phyloP scores from a whole-genome alignment of 2,888 invertebrate genomes.

The Nomada ferruginata region DNA sequence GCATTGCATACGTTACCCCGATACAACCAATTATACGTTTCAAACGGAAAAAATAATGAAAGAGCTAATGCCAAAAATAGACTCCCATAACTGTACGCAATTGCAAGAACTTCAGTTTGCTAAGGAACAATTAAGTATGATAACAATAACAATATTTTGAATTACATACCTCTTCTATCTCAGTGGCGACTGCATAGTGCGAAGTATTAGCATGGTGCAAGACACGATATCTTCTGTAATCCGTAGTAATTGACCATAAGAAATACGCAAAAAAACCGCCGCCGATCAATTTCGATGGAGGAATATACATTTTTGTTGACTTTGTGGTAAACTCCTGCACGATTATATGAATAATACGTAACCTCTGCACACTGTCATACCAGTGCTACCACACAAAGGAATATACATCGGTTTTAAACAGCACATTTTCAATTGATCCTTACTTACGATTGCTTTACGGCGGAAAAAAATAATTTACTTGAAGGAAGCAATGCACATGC shows the following conservation, averaged over 20 bases:
- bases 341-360: neutral
- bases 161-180: slow-evolving; percentile 5
- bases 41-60: neutral
- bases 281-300: too few relatives aligned
- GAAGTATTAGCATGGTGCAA: too few relatives aligned
- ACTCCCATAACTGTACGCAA: neutral
- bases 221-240: too few relatives aligned
- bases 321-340: neutral
- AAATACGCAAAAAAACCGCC: neutral
- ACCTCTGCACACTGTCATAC: neutral
- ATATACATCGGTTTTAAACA: neutral
- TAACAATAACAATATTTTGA: neutral
- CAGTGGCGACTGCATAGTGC: too few relatives aligned
- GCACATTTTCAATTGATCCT: neutral
- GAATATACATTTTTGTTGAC: too few relatives aligned
- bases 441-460: neutral
- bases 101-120: neutral
- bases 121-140: neutral
- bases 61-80: neutral
- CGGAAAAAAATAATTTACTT: neutral
- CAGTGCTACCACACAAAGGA: slow-evolving; percentile 8
- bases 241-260: fast-evolving
- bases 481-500: neutral
- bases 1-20: neutral
- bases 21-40: neutral